Evolutionary conservation across 1,140 invertebrate genomes (phyloP).

Genomic region (Eriosoma lanigerum): DNA sequence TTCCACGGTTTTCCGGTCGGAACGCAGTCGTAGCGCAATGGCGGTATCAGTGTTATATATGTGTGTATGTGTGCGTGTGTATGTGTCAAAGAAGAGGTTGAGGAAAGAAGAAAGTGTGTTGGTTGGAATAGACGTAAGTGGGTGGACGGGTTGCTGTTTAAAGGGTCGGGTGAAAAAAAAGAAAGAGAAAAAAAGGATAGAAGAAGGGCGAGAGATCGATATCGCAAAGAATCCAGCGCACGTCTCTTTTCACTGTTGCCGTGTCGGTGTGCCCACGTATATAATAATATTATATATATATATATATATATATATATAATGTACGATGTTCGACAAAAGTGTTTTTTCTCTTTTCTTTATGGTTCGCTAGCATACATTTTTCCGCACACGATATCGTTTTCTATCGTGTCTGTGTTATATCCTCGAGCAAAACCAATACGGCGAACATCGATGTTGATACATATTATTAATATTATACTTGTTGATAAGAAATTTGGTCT

Average conservation of each 20-base stretch:
- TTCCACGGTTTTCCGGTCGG: slow-evolving; percentile 41
- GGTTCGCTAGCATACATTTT: background rate
- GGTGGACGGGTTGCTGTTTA: background rate
- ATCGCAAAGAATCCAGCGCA: slow-evolving; percentile 47
- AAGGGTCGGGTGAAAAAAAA: slow-evolving; percentile 16
- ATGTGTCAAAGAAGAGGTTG: background rate
- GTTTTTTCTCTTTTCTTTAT: slow-evolving; percentile 24
- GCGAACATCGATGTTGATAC: no score
- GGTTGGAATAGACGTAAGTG: background rate
- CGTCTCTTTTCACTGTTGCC: background rate
- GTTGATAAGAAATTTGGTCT: no score
- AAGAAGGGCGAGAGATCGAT: slow-evolving; percentile 32
- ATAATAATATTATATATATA: slow-evolving; percentile 24
- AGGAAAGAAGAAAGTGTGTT: slow-evolving; percentile 20
- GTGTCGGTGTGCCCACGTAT: background rate
- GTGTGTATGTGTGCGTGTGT: background rate
- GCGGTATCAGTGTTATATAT: background rate
- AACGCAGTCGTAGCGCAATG: background rate
- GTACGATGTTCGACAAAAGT: slow-evolving; percentile 8
- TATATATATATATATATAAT: background rate
- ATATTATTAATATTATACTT: no score
- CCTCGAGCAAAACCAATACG: no score
- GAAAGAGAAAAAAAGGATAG: background rate
- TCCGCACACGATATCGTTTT: background rate
- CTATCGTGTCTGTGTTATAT: background rate